These are phyloP conservation scores for Diogma glabrata DNA, from an alignment of 2,888 invertebrate species.

Conservation along the genomic window DNA sequence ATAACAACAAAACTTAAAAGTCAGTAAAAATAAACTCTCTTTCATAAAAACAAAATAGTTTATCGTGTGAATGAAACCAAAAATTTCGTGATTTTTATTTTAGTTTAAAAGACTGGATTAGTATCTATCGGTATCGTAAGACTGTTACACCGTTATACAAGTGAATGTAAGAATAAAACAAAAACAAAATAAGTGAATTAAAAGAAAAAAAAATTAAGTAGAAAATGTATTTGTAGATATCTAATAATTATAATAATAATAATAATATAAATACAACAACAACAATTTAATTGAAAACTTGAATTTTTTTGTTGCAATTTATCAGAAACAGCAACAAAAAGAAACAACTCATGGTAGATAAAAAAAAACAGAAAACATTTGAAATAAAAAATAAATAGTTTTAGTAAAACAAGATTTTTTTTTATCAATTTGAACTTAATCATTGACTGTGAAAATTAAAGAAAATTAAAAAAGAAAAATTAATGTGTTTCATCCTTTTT, in stretches of 20 bases:
- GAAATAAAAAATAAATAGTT: neutral
- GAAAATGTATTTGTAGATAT: neutral
- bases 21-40: no score
- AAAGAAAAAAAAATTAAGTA: neutral
- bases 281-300: no score
- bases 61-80: slow-evolving; percentile 9
- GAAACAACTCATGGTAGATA: no score
- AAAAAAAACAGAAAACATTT: neutral
- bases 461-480: neutral
- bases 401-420: slow-evolving; percentile 5
- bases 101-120: slow-evolving; percentile 15
- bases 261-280: no score
- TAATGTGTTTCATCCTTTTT: neutral
- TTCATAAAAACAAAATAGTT: slow-evolving; percentile 3
- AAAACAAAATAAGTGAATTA: neutral
- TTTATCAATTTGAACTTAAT: slow-evolving; percentile 4
- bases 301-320: no score
- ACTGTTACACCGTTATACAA: slow-evolving; percentile 9
- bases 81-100: slow-evolving; percentile 5
- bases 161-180: neutral
- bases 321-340: no score
- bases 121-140: slow-evolving; percentile 9
- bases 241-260: no score
- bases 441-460: slow-evolving; percentile 9
- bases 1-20: no score